Evolutionary conservation across 2,797 vertebrate genomes (phyloP).

Genomic region (Glossophaga mutica): DNA sequence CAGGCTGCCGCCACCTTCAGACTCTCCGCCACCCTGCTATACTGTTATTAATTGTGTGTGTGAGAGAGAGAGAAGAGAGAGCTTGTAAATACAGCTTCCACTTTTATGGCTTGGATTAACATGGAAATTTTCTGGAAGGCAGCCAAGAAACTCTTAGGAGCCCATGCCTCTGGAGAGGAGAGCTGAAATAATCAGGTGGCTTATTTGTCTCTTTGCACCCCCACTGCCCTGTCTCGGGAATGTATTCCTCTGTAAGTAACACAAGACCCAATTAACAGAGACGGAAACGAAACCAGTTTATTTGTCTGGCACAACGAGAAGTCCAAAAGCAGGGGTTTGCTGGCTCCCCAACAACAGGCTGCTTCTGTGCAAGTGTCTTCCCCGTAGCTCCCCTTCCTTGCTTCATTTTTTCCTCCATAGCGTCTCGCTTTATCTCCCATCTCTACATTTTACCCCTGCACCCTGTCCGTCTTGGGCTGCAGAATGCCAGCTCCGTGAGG

Average conservation of each 20-base stretch:
- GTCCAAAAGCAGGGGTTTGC: background rate
- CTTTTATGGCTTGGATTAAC: constrained; percentile 51
- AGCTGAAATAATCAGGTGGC: constrained; percentile 61
- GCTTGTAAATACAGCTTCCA: background rate
- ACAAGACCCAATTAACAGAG: constrained; percentile 62
- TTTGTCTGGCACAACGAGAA: background rate
- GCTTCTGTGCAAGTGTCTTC: background rate
- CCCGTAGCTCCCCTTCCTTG: background rate
- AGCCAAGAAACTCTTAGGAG: constrained; percentile 50
- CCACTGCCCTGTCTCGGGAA: background rate
- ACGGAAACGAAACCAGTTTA: constrained; percentile 43
- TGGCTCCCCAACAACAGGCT: background rate
- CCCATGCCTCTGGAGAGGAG: constrained; percentile 10
- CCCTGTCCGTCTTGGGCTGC: background rate
- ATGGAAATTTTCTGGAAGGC: constrained; percentile 54
- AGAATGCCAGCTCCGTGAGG: background rate
- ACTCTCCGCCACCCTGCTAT: background rate
- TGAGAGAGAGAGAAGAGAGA: background rate
- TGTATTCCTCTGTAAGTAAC: constrained; percentile 48
- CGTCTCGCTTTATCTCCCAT: background rate
- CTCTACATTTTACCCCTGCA: background rate
- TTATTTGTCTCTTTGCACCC: constrained; percentile 50
- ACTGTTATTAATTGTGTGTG: too few relatives aligned
- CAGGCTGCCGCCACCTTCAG: background rate
- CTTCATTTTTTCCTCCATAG: background rate